These are phyloP conservation scores for Abscondita cerata DNA, from an alignment of 2,888 invertebrate genomes.

Conservation along the genomic window DNA sequence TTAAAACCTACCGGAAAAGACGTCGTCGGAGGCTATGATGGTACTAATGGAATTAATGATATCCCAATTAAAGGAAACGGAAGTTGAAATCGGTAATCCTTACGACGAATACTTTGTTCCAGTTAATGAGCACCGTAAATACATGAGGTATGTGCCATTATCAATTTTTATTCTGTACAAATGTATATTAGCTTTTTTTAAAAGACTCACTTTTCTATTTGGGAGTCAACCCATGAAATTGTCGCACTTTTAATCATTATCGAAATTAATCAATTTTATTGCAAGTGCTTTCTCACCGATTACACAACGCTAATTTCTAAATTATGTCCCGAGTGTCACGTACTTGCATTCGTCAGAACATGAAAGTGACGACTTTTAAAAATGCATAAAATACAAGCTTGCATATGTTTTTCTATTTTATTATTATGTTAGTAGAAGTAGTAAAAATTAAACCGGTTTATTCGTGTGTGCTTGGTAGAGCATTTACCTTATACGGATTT, in stretches of 20 bases:
- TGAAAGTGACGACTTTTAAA: slow-evolving; percentile 7
- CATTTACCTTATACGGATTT: background rate
- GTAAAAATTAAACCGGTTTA: slow-evolving; percentile 21
- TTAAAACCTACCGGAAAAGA: slow-evolving; percentile 69
- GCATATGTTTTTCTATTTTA: slow-evolving; percentile 6
- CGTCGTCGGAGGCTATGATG: slow-evolving; percentile 60
- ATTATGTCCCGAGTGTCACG: background rate
- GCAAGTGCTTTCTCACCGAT: too few relatives aligned
- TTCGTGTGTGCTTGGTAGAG: background rate
- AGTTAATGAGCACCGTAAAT: slow-evolving; percentile 84
- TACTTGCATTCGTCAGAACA: background rate
- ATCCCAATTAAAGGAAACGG: slow-evolving; percentile 69
- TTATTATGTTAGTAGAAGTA: slow-evolving; percentile 24
- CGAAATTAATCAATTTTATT: too few relatives aligned
- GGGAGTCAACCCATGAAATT: too few relatives aligned
- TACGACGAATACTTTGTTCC: slow-evolving; percentile 87
- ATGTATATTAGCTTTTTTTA: too few relatives aligned
- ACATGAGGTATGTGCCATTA: slow-evolving; percentile 71
- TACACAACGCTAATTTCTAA: background rate
- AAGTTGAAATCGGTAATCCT: slow-evolving; percentile 71
- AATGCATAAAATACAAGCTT: background rate
- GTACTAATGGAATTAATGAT: slow-evolving; percentile 57
- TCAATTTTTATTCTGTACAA: background rate
- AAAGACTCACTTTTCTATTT: background rate
- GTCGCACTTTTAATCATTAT: too few relatives aligned